Evolutionary conservation across 2,113 vertebrate species (phyloP).

Genomic region (Corapipo altera): DNA sequence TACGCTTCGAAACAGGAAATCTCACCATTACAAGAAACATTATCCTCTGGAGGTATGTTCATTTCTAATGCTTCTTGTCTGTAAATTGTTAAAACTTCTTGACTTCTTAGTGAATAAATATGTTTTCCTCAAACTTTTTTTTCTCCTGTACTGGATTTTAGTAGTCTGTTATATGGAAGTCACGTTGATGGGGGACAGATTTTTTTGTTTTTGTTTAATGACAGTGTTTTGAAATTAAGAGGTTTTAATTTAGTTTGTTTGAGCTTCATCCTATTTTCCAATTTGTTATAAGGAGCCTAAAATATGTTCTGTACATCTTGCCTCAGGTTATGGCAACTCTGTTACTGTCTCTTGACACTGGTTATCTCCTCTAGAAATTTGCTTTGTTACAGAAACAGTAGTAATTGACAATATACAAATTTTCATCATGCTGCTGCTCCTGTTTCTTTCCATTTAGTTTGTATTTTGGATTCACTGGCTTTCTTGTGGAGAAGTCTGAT

Average conservation of each 20-base stretch:
- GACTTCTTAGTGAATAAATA: not conserved
- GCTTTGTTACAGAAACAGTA: not conserved
- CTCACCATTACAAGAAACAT: slow-evolving; percentile 92
- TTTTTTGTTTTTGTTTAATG: not conserved
- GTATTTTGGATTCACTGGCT: not conserved
- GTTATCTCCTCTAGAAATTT: not conserved
- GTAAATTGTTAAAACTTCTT: not conserved
- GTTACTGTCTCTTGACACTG: not conserved
- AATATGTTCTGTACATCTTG: not conserved
- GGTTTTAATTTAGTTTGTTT: not conserved
- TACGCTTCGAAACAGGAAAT: slow-evolving; percentile 83
- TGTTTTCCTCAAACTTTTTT: not conserved
- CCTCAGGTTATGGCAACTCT: not conserved
- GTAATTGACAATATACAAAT: not conserved
- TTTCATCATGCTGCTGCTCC: not conserved
- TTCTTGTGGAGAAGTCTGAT: not conserved
- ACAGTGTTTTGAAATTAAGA: not conserved
- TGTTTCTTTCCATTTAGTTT: not conserved
- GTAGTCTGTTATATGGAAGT: not conserved
- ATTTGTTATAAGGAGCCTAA: not conserved
- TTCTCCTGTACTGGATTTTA: not conserved
- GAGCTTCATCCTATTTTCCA: not conserved
- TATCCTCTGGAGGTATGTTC: slow-evolving; percentile 84
- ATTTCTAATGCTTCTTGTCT: not conserved
- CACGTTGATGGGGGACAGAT: not conserved